Evolutionary conservation across 2,888 invertebrate species (phyloP).

Genomic region (Agapostemon virescens): DNA sequence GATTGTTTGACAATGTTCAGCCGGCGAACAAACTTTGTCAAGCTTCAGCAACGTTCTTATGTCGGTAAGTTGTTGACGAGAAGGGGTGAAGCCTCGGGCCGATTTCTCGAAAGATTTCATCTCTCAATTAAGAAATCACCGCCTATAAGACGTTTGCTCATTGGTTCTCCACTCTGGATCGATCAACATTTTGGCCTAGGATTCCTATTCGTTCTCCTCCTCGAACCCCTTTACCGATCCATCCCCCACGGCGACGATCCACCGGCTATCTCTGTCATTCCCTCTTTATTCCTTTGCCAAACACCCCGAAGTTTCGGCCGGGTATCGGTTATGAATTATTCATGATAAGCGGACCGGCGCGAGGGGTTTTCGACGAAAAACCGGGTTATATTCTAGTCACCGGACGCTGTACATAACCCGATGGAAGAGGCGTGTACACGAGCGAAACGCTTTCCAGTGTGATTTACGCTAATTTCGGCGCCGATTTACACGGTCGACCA

Average conservation of each 20-base stretch:
- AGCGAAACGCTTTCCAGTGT: conserved; percentile 62
- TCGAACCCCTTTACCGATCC: background rate
- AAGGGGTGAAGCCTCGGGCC: conserved; percentile 34
- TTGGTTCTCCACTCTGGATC: conserved; percentile 42
- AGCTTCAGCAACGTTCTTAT: background rate
- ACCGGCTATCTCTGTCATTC: conserved; percentile 1
- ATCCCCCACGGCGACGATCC: background rate
- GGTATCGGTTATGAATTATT: conserved; percentile 70
- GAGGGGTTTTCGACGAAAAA: conserved; percentile 53
- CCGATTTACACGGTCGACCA: conserved; percentile 54
- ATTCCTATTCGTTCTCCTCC: conserved; percentile 8
- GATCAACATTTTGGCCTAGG: conserved; percentile 34
- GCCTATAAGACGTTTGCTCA: conserved; percentile 51
- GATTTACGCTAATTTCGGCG: conserved; percentile 75
- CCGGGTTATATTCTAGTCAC: conserved; percentile 56
- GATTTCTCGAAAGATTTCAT: conserved; percentile 42
- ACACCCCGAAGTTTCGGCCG: conserved; percentile 50
- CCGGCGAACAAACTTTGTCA: conserved; percentile 33
- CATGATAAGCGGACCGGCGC: conserved; percentile 60
- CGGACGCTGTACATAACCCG: conserved; percentile 61
- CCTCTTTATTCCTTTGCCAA: conserved; percentile 60
- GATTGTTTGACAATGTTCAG: conserved; percentile 34
- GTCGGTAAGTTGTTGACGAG: conserved; percentile 41
- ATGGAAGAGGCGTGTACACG: conserved; percentile 26
- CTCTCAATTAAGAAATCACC: conserved; percentile 65